A percentile compares a stretch with the other conserved stretches of the same genome.
Conservation (phyloP, 2,888 invertebrate genomes). For the Sialis lutaria region DNA sequence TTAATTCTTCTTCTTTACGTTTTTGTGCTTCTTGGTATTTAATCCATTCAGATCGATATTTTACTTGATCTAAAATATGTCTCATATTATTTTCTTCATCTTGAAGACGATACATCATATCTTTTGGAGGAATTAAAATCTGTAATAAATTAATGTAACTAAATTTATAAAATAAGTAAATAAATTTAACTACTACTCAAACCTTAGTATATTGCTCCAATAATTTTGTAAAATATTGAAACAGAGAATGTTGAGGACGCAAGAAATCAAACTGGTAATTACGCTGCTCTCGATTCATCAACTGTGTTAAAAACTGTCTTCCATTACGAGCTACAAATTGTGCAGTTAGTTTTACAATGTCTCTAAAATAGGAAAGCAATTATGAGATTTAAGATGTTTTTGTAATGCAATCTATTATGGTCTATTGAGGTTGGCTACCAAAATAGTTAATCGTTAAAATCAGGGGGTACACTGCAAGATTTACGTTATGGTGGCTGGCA, state of each 20-base stretch:
- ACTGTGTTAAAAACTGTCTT: conserved; percentile 88
- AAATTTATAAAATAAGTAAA: background rate
- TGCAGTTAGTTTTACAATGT: conserved; percentile 94
- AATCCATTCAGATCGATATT: conserved; percentile 92
- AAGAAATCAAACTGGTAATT: conserved; percentile 99
- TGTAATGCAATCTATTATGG: too few relatives aligned
- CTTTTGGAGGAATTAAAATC: conserved; percentile 88
- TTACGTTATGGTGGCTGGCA: too few relatives aligned
- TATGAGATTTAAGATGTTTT: background rate
- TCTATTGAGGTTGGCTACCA: background rate
- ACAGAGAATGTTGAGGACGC: conserved; percentile 93
- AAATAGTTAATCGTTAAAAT: too few relatives aligned
- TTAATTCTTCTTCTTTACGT: conserved; percentile 84
- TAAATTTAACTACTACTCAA: conserved; percentile 4
- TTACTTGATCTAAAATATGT: conserved; percentile 70
- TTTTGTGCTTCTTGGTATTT: conserved; percentile 86
- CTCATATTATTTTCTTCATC: conserved; percentile 56
- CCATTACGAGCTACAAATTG: conserved; percentile 99
- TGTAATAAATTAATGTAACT: conserved; percentile 11
- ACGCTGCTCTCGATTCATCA: conserved; percentile 96
- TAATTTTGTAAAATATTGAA: conserved; percentile 94
- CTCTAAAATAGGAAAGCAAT: conserved; percentile 33
- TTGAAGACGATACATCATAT: conserved; percentile 58
- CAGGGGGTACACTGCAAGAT: too few relatives aligned
- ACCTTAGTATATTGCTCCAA: conserved; percentile 97